phyloP scores from a whole-genome alignment of 2,888 invertebrate genomes.

The Stenodema calcarata region DNA sequence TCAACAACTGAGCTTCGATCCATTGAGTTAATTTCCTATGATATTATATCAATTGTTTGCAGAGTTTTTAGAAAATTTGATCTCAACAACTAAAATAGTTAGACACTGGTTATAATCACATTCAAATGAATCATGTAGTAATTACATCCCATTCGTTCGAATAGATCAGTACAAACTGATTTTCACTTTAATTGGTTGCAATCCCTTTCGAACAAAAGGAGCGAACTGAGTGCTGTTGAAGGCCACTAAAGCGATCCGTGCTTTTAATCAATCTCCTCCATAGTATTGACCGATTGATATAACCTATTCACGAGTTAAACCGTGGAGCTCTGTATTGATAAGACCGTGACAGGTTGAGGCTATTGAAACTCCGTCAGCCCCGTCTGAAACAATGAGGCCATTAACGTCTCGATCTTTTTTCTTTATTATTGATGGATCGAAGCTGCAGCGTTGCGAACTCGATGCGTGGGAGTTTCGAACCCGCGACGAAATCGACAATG shows the following conservation, averaged over 20 bases:
- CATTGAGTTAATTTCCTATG: too few relatives aligned
- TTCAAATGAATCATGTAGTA: neutral
- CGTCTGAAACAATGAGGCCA: neutral
- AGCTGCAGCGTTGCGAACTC: neutral
- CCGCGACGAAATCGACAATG: neutral
- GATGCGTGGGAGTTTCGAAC: neutral
- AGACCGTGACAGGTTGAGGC: neutral
- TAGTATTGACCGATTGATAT: neutral
- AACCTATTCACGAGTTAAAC: neutral
- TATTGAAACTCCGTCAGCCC: neutral
- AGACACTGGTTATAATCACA: too few relatives aligned
- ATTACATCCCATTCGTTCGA: neutral
- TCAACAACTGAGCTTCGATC: too few relatives aligned
- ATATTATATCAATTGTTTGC: too few relatives aligned
- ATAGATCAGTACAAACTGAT: neutral
- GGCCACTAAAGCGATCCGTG: neutral
- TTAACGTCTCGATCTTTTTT: neutral
- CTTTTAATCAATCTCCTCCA: neutral
- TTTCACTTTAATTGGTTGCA: neutral
- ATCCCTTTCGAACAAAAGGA: neutral
- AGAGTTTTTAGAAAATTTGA: too few relatives aligned
- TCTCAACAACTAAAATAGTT: too few relatives aligned
- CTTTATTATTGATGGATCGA: neutral
- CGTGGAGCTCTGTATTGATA: neutral
- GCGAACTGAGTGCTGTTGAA: neutral